Evolutionary conservation across 2,113 vertebrate species (phyloP).

Genomic region (Gallinago paraguaiae): DNA sequence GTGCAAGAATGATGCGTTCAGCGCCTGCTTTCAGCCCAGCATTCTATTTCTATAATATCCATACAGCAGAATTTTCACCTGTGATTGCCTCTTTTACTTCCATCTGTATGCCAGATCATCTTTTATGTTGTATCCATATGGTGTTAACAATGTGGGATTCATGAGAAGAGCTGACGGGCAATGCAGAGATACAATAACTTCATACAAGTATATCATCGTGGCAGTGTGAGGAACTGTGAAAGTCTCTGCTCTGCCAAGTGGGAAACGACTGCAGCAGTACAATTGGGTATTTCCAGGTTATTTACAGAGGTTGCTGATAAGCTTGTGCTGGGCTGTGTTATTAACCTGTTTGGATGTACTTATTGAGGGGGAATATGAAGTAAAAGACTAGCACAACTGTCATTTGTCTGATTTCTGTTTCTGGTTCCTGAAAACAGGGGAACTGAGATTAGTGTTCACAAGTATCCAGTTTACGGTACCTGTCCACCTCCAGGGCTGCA

Average conservation of each 20-base stretch:
- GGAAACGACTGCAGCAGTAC: neutral
- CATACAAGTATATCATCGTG: neutral
- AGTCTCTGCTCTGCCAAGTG: neutral
- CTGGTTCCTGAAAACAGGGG: neutral
- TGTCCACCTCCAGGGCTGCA: neutral
- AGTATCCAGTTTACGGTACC: neutral
- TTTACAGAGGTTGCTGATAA: neutral
- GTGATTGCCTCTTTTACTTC: neutral
- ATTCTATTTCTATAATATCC: neutral
- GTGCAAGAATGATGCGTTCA: neutral
- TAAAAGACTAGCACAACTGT: neutral
- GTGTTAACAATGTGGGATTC: neutral
- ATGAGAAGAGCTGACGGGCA: neutral
- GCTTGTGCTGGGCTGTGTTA: neutral
- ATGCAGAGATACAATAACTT: neutral
- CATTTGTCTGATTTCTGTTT: neutral
- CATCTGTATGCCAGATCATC: neutral
- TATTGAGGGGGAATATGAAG: neutral
- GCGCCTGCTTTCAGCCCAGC: neutral
- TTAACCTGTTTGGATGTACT: neutral
- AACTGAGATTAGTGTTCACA: neutral
- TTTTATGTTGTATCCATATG: neutral
- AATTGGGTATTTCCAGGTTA: neutral
- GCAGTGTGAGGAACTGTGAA: neutral
- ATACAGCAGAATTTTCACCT: neutral